Evolutionary conservation across 2,797 vertebrate species (phyloP).

Genomic region (Peromyscus nudipes): DNA sequence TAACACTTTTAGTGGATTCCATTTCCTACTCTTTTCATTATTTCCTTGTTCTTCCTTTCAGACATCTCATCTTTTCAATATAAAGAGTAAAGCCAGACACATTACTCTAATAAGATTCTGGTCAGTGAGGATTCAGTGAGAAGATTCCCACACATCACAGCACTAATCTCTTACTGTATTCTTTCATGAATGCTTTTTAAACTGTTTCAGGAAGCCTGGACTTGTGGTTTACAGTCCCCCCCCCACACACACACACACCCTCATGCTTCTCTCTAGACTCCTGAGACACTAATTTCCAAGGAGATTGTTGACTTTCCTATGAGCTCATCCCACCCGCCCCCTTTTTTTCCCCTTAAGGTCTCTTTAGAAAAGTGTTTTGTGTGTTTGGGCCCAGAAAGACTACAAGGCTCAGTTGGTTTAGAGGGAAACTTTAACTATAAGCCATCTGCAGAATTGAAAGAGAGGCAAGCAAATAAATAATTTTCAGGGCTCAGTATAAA

Average conservation of each 20-base stretch:
- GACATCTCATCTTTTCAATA: constrained; percentile 40
- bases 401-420: background rate
- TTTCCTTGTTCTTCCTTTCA: constrained; percentile 58
- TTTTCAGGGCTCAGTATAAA: background rate
- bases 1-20: constrained; percentile 58
- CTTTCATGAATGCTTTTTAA: constrained; percentile 57
- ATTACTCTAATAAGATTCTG: constrained; percentile 59
- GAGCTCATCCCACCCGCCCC: background rate
- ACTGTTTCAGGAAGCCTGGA: constrained; percentile 58
- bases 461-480: background rate
- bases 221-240: constrained; percentile 58
- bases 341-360: background rate
- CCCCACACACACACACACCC: background rate
- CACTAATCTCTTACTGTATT: constrained; percentile 63
- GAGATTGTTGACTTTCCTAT: background rate
- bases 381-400: background rate
- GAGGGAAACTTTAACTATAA: background rate
- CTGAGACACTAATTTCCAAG: constrained; percentile 1
- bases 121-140: constrained; percentile 18
- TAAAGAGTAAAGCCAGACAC: constrained; percentile 52
- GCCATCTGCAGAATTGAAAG: background rate
- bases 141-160: constrained; percentile 47
- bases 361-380: constrained; percentile 21
- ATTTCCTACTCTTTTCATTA: constrained; percentile 67
- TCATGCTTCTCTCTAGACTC: background rate